Percentiles rank a stretch among this genome's conserved stretches.
phyloP scores from a whole-genome alignment of 2,113 vertebrate genomes.

The Crotophaga sulcirostris region DNA sequence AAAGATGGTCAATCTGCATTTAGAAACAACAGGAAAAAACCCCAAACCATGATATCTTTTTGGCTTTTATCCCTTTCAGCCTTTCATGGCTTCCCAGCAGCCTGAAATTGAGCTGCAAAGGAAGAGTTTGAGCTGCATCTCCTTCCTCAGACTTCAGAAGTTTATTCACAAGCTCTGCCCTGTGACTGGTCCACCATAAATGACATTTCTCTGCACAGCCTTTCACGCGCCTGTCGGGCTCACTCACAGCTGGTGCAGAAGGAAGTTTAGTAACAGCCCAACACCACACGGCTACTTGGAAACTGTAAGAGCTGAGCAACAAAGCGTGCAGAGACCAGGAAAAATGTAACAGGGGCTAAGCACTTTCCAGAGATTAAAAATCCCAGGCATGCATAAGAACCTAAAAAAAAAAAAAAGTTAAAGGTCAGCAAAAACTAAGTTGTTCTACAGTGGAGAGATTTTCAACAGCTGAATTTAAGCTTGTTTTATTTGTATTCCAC shows the following conservation, averaged over 20 bases:
- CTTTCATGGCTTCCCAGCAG: not conserved
- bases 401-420: not conserved
- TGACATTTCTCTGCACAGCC: not conserved
- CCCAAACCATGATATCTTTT: not conserved
- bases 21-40: not conserved
- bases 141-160: not conserved
- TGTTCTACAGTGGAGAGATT: not conserved
- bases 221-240: not conserved
- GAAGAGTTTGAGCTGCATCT: not conserved
- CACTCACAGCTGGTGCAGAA: not conserved
- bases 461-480: slow-evolving; percentile 5
- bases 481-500: slow-evolving; percentile 26
- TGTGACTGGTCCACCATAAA: not conserved
- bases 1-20: not conserved
- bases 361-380: slow-evolving; percentile 22
- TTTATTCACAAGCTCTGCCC: not conserved
- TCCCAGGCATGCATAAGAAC: not conserved
- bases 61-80: not conserved
- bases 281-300: not conserved
- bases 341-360: not conserved
- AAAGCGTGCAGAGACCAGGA: not conserved
- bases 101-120: not conserved
- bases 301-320: not conserved
- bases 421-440: slow-evolving; percentile 25
- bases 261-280: not conserved